Evolutionary conservation across 2,888 invertebrate genomes (phyloP).

Genomic region (Hypercompe scribonia): DNA sequence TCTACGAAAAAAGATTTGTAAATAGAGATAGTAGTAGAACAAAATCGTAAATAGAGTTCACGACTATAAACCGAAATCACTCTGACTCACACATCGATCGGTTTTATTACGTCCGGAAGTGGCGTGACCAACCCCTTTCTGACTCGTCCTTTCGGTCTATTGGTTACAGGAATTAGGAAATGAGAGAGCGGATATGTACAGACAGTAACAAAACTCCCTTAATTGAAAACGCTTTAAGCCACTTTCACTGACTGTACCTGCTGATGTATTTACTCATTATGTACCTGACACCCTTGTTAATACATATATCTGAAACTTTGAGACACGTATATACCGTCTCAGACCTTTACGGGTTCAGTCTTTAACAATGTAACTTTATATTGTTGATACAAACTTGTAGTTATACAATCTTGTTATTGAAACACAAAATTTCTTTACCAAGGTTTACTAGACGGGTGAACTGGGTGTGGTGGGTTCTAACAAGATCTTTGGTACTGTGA

Average conservation of each 20-base stretch:
- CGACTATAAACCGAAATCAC: neutral
- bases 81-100: neutral
- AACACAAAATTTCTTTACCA: neutral
- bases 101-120: neutral
- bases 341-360: neutral
- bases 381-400: conserved; percentile 10
- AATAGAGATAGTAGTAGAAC: neutral
- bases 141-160: neutral
- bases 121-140: neutral
- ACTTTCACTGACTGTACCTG: neutral
- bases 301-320: neutral
- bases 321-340: neutral
- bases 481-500: too few relatives aligned
- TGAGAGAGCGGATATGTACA: neutral
- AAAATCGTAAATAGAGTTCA: neutral
- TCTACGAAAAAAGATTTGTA: neutral
- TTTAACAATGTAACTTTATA: conserved; percentile 38
- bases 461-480: too few relatives aligned
- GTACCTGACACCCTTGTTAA: neutral
- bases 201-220: neutral
- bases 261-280: neutral
- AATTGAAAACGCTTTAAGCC: neutral
- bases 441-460: too few relatives aligned
- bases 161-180: neutral
- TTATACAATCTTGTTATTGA: neutral